phyloP scores from a whole-genome alignment of 1,140 invertebrate species.

The Ceratoteleas bidentatus region DNA sequence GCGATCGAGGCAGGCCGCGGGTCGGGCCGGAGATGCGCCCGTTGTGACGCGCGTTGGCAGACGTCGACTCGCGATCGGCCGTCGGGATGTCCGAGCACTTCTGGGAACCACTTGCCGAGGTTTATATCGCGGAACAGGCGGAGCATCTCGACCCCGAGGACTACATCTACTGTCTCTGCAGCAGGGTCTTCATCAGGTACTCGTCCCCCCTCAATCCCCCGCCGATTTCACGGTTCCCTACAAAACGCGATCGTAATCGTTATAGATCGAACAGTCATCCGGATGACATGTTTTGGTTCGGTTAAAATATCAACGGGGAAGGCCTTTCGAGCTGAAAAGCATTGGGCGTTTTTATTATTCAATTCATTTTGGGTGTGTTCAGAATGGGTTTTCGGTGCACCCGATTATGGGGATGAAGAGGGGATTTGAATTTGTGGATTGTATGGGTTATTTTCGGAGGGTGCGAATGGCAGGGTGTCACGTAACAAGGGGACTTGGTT shows the following conservation, averaged over 20 bases:
- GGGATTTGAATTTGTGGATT: neutral
- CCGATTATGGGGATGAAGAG: neutral
- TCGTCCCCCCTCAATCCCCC: neutral
- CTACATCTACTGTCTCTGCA: constrained; percentile 78
- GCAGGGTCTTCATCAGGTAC: constrained; percentile 75
- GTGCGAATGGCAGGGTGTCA: neutral
- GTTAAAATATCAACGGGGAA: too few species aligned
- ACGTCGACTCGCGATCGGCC: constrained; percentile 17
- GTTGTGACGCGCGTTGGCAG: constrained; percentile 28
- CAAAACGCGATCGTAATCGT: too few species aligned
- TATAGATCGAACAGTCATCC: too few species aligned
- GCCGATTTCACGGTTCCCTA: neutral
- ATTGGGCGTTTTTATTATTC: too few species aligned
- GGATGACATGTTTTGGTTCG: too few species aligned
- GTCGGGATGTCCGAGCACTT: constrained; percentile 74
- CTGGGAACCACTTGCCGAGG: constrained; percentile 78
- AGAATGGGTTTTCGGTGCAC: too few species aligned
- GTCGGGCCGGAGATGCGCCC: constrained; percentile 16
- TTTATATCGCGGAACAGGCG: constrained; percentile 74
- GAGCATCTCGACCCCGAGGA: constrained; percentile 68
- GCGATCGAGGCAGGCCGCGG: neutral
- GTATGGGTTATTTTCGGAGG: neutral
- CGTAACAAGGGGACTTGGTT: neutral
- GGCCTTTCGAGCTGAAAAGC: too few species aligned
- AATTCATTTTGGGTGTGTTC: too few species aligned